Conservation (phyloP, 2,113 vertebrate genomes). For the Promerops cafer region DNA sequence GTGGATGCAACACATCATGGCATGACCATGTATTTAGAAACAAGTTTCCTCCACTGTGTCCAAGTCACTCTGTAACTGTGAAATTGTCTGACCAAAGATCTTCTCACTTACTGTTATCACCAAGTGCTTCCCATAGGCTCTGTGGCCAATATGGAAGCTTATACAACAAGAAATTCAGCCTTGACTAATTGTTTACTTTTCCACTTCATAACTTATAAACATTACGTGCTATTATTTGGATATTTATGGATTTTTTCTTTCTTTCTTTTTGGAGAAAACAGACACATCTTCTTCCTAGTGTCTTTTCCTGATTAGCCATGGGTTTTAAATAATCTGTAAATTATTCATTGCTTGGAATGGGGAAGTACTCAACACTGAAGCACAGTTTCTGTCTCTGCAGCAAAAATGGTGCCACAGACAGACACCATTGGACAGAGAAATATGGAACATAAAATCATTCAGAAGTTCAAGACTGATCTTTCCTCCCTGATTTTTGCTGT, state of each 20-base stretch:
- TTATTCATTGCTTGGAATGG: background rate
- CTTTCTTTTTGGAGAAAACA: background rate
- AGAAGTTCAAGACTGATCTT: background rate
- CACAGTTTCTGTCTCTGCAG: background rate
- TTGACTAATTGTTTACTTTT: background rate
- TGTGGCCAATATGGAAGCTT: background rate
- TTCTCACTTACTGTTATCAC: background rate
- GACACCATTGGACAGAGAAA: background rate
- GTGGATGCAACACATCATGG: background rate
- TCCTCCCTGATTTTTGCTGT: background rate
- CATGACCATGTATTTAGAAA: background rate
- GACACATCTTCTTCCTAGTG: background rate
- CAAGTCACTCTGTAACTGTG: background rate
- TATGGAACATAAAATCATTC: background rate
- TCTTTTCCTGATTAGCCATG: background rate
- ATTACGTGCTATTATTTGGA: background rate
- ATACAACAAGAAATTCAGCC: background rate
- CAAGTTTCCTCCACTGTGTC: accelerated
- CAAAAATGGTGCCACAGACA: background rate
- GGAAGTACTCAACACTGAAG: background rate
- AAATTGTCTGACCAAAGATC: background rate
- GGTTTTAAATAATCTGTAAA: background rate
- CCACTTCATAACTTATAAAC: background rate
- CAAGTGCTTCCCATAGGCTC: background rate
- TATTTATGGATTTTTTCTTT: background rate